Evolutionary conservation across 2,888 invertebrate species (phyloP).

Genomic region (Lepeophtheirus nordmannii): DNA sequence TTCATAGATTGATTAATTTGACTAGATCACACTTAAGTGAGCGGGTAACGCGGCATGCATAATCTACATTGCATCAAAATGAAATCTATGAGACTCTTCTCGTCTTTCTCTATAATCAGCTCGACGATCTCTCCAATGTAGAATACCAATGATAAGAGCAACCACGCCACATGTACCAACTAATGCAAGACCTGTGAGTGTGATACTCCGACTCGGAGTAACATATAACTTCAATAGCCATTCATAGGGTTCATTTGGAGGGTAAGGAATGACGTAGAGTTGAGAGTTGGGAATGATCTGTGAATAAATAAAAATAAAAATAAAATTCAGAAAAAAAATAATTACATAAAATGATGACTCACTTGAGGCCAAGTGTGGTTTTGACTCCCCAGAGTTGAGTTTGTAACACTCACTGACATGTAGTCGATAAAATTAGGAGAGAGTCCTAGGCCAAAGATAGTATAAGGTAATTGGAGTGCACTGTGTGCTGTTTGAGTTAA

Average conservation of each 20-base stretch:
- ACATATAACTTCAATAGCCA: slow-evolving; percentile 88
- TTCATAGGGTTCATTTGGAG: slow-evolving; percentile 52
- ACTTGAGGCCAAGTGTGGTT: slow-evolving; percentile 23
- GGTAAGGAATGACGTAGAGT: slow-evolving; percentile 81
- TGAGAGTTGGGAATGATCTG: slow-evolving; percentile 96
- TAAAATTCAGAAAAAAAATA: not conserved
- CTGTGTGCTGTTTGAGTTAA: slow-evolving; percentile 80
- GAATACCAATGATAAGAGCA: slow-evolving; percentile 60
- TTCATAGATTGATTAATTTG: too few species aligned
- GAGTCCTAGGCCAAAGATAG: slow-evolving; percentile 88
- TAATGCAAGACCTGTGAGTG: slow-evolving; percentile 76
- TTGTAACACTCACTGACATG: slow-evolving; percentile 53
- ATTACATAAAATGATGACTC: not conserved
- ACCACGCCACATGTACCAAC: slow-evolving; percentile 71
- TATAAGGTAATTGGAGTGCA: slow-evolving; percentile 83
- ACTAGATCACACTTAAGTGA: too few species aligned
- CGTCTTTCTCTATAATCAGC: slow-evolving; percentile 62
- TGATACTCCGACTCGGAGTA: slow-evolving; percentile 78
- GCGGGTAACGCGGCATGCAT: too few species aligned
- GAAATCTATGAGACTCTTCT: slow-evolving; percentile 64
- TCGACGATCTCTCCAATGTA: slow-evolving; percentile 76
- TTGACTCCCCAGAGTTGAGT: slow-evolving; percentile 17
- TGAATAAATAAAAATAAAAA: slow-evolving; percentile 49
- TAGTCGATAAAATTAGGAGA: slow-evolving; percentile 94
- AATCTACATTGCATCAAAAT: slow-evolving; percentile 63